Evolutionary conservation across 1,140 invertebrate genomes (phyloP), one percentile per base, ranked within the genome.

Genomic region (Mactra quadrangularis): DNA sequence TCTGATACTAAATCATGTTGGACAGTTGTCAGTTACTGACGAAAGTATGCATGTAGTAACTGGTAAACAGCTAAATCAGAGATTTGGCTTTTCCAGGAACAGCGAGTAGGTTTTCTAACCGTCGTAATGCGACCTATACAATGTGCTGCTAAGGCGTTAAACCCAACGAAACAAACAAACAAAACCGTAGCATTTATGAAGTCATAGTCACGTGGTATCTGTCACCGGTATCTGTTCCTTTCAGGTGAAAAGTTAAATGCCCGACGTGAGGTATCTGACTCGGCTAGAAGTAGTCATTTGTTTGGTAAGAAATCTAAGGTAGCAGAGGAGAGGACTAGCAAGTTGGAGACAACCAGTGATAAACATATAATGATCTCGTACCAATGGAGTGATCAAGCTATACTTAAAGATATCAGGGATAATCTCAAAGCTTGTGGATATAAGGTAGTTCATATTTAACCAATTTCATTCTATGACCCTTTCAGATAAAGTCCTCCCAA

Each of bases 301-400:
- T 4, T n/a, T 35, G 59, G 59, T 19, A 19, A 62, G 22, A 35
- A 35, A 38, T n/a, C 19, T 62, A n/a, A 3, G 33, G 15, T 35
- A n/a, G n/a, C n/a, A 13, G 33, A 6, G 9, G 4, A n/a, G 33
- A 62, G n/a, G 38, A 35, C 17, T n/a, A 35, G 22, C 9, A 17
- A 35, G 15, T 3, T 17, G 15, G 19, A 6, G 33, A 29, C 55
- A 29, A 9, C 13, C 3, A 62, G 11, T 22, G 13, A 62, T 4
- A 38, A 84, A 62, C 88, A 89, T 79, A 75, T 88, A 15, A 89
- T 89, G 88, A 82, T 89, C 33, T 87, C 86, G 25, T 89, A 89
- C 66, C 85, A 88, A 22, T 89, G 88, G 88, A 84, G 41, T n/a
- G 38, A 86, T 29, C 88, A 89, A 52, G 64, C 79, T 17, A 35